Conservation (phyloP, 2,113 vertebrate genomes). For the Lophotis ruficrista region DNA sequence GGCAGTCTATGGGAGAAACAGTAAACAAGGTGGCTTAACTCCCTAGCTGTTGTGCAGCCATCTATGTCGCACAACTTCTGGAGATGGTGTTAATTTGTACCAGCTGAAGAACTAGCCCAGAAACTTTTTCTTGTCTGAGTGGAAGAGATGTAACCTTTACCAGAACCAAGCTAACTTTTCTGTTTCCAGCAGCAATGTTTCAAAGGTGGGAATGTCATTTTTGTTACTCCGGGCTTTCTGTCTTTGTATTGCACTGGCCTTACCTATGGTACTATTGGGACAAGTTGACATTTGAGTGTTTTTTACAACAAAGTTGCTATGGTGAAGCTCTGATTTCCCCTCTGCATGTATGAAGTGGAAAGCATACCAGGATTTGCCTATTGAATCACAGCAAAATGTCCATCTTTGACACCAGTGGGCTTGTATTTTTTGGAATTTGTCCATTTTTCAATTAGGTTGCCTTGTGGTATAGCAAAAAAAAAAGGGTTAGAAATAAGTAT, state of each 20-base stretch:
- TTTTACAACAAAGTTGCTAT: slow-evolving; percentile 56
- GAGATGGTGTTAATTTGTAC: background rate
- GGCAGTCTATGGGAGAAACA: background rate
- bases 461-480: background rate
- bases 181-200: background rate
- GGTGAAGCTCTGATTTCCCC: slow-evolving; percentile 39
- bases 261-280: background rate
- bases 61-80: background rate
- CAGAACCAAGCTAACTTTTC: background rate
- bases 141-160: background rate
- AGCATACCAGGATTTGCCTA: slow-evolving; percentile 1
- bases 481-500: background rate
- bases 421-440: background rate
- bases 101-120: background rate
- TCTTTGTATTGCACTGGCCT: background rate
- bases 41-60: background rate
- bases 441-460: background rate
- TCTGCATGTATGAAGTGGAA: background rate
- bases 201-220: background rate
- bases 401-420: background rate
- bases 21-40: background rate
- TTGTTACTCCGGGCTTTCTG: slow-evolving; percentile 1
- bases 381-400: background rate
- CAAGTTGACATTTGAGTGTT: slow-evolving; percentile 46
- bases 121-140: background rate